These are phyloP conservation scores for Globicephala melas DNA, from an alignment of 2,113 vertebrate genomes.

Conservation along the genomic window DNA sequence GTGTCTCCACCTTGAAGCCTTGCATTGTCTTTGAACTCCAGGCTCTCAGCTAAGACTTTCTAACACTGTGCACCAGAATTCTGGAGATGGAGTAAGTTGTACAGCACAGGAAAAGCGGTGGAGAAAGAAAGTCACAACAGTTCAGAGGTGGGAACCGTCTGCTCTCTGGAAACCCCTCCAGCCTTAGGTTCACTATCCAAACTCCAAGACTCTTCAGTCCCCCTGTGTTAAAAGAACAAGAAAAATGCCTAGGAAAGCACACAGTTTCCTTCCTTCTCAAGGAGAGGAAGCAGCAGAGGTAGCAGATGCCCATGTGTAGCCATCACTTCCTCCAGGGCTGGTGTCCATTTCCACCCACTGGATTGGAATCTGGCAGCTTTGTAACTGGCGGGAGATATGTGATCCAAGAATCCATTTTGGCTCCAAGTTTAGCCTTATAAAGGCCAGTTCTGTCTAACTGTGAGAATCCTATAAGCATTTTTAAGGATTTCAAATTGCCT, in stretches of 20 bases:
- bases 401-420: slow-evolving; percentile 45
- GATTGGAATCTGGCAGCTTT: slow-evolving; percentile 4
- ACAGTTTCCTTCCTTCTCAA: neutral
- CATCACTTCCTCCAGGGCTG: neutral
- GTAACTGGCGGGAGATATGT: neutral
- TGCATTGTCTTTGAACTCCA: neutral
- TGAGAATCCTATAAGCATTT: neutral
- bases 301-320: neutral
- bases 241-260: slow-evolving; percentile 39
- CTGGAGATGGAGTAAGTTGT: neutral
- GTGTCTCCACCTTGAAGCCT: neutral
- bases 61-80: neutral
- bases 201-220: neutral
- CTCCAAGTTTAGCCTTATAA: slow-evolving; percentile 21
- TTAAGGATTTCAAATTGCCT: neutral
- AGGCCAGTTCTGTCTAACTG: neutral
- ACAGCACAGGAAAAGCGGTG: neutral
- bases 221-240: neutral
- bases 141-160: neutral
- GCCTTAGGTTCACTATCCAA: neutral
- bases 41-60: neutral
- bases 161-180: slow-evolving; percentile 34
- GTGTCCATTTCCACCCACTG: slow-evolving; percentile 38
- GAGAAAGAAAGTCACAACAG: neutral
- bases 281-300: neutral